These are phyloP conservation scores for Cisticola juncidis DNA, from an alignment of 2,113 vertebrate genomes.

Conservation along the genomic window DNA sequence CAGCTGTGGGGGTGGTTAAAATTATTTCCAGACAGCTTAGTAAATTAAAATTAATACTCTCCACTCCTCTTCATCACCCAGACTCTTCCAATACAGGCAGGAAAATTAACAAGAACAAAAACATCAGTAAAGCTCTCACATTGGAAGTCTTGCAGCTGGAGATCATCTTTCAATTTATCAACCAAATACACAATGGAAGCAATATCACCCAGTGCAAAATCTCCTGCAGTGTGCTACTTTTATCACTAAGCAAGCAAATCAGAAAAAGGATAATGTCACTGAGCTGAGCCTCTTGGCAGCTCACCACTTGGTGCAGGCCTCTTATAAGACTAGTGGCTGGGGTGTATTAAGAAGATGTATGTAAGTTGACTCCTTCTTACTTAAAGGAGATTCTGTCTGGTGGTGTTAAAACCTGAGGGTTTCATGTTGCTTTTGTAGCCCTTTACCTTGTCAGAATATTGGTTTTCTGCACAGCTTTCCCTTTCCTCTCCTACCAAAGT, in stretches of 20 bases:
- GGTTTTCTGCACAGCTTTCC: neutral
- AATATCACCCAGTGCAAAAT: neutral
- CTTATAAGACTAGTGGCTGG: neutral
- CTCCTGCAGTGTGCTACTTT: neutral
- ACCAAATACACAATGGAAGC: neutral
- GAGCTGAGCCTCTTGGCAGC: neutral
- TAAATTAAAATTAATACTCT: conserved; percentile 30
- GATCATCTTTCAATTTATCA: neutral
- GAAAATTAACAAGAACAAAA: neutral
- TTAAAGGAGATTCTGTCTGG: neutral
- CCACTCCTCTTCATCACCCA: neutral
- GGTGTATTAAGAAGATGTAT: neutral
- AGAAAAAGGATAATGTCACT: neutral
- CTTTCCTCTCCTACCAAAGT: neutral
- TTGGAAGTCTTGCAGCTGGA: conserved; percentile 8
- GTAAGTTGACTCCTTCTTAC: neutral
- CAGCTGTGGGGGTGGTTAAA: neutral
- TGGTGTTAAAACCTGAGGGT: neutral
- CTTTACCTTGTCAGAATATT: neutral
- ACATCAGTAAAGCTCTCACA: neutral
- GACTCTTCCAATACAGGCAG: neutral
- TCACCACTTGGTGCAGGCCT: neutral
- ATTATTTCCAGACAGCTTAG: conserved; percentile 8
- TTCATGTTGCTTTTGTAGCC: neutral
- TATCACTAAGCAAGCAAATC: neutral